Conservation (phyloP, 2,113 vertebrate species). For the Pica pica region DNA sequence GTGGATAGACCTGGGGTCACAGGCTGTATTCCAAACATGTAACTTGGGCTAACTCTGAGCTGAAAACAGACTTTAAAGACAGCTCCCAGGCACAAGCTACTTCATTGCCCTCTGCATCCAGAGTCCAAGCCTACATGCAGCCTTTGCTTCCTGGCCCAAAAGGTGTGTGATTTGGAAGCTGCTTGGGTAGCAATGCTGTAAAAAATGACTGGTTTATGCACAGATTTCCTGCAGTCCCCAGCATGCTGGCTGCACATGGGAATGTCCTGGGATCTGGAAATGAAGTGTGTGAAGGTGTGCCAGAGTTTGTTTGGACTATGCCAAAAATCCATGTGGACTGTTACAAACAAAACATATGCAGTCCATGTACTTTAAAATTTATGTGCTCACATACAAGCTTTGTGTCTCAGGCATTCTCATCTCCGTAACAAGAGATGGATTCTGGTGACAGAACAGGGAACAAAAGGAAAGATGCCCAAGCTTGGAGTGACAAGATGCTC, state of each 20-base stretch:
- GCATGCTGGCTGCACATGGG: neutral
- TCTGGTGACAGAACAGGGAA: neutral
- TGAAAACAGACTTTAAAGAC: neutral
- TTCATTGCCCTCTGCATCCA: neutral
- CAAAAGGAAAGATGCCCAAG: neutral
- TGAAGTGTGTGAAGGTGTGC: neutral
- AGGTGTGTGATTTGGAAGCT: neutral
- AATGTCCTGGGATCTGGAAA: neutral
- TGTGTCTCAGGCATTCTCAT: neutral
- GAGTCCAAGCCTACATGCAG: neutral
- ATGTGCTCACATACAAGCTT: neutral
- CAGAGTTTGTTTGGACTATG: neutral
- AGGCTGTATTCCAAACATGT: neutral
- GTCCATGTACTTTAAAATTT: constrained; percentile 10
- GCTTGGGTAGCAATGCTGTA: neutral
- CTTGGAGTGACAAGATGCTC: neutral
- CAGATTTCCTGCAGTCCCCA: neutral
- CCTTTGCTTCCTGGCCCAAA: neutral
- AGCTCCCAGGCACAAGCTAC: neutral
- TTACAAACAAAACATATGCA: constrained; percentile 34
- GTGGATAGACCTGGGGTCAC: neutral
- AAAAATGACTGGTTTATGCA: neutral
- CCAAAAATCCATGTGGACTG: neutral
- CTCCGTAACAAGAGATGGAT: rapidly evolving
- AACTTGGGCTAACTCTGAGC: neutral